These are phyloP conservation scores for Patella depressa DNA, from an alignment of 2,888 invertebrate species.

Conservation along the genomic window DNA sequence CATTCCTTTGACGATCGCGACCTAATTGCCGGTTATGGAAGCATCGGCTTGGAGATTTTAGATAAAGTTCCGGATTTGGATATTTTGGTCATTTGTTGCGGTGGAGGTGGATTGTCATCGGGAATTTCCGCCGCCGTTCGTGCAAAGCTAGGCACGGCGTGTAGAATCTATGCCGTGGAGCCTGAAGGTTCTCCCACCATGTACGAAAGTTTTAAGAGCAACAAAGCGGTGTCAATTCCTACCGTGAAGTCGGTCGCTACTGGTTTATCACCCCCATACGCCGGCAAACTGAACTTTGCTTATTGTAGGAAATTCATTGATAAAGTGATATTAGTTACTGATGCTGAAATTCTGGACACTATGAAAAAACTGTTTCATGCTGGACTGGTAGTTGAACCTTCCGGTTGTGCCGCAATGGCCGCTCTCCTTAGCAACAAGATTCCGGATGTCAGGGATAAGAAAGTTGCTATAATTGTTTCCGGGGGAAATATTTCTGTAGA, in stretches of 20 bases:
- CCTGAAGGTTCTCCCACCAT: constrained; percentile 63
- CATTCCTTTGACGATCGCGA: constrained; percentile 66
- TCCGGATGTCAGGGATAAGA: constrained; percentile 58
- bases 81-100: constrained; percentile 67
- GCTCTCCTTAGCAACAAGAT: constrained; percentile 60
- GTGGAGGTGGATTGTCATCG: constrained; percentile 67
- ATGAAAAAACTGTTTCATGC: constrained; percentile 54
- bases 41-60: constrained; percentile 64
- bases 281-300: constrained; percentile 57
- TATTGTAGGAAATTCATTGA: constrained; percentile 60
- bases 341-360: constrained; percentile 60
- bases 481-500: constrained; percentile 64
- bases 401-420: constrained; percentile 65
- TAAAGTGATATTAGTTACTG: constrained; percentile 65
- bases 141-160: constrained; percentile 51
- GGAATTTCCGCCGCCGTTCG: constrained; percentile 64
- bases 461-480: constrained; percentile 64
- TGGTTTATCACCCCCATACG: constrained; percentile 63
- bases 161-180: constrained; percentile 67
- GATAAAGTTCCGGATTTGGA: constrained; percentile 63
- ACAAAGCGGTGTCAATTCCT: constrained; percentile 52
- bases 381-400: constrained; percentile 66
- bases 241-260: constrained; percentile 57
- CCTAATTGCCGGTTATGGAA: constrained; percentile 56
- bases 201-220: constrained; percentile 61